Percentiles rank a stretch among this genome's conserved stretches.
These are phyloP conservation scores for Chroicocephalus ridibundus DNA, from an alignment of 2,113 vertebrate species.

Conservation along the genomic window DNA sequence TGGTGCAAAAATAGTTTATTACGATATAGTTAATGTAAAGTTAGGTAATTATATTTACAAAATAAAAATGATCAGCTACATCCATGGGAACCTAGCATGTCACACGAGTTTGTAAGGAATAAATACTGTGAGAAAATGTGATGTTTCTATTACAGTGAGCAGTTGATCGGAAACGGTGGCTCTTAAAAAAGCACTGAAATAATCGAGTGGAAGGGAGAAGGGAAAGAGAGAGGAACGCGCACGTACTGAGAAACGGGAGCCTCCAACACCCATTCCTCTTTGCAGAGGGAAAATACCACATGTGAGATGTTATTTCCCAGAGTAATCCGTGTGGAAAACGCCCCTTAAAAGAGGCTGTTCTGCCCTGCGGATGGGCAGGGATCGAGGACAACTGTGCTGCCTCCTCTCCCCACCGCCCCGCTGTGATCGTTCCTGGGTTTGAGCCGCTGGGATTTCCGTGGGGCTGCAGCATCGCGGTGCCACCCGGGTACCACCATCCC, in stretches of 20 bases:
- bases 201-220: background rate
- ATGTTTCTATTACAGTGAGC: slow-evolving; percentile 45
- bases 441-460: background rate
- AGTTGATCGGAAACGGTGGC: background rate
- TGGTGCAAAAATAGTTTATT: slow-evolving; percentile 88
- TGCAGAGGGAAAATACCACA: rapidly evolving
- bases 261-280: background rate
- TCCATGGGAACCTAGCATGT: slow-evolving; percentile 70
- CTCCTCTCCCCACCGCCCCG: rapidly evolving
- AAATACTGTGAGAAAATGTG: slow-evolving; percentile 71
- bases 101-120: slow-evolving; percentile 66
- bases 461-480: rapidly evolving
- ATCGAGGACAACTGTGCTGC: background rate
- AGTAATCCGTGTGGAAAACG: background rate
- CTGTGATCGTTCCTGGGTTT: background rate
- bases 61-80: slow-evolving; percentile 77
- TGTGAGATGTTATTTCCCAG: background rate
- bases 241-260: background rate
- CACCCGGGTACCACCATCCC: rapidly evolving
- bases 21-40: slow-evolving; percentile 77
- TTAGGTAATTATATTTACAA: slow-evolving; percentile 80
- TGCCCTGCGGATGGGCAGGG: background rate
- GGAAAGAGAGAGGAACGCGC: background rate
- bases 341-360: background rate
- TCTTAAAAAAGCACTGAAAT: slow-evolving; percentile 35